Evolutionary conservation across 2,113 vertebrate species (phyloP), one percentile per base, ranked within the genome.

Genomic region (Erpornis zantholeuca): DNA sequence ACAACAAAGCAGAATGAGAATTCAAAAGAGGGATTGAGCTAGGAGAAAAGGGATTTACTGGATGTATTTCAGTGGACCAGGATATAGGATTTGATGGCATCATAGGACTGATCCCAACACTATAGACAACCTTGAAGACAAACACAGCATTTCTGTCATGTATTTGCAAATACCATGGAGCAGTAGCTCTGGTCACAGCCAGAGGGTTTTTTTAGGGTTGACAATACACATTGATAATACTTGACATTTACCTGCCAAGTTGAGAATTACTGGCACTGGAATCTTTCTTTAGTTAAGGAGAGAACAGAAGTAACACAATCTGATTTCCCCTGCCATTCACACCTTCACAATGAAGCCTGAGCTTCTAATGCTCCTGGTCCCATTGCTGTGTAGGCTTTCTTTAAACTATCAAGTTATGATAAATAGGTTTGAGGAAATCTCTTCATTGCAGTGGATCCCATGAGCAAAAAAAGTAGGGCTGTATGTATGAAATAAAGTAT

Each of bases 381-480:
- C 4, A 5, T 38, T 86, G 47, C 68, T 70, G n/a, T 68, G 59
- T 24, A 71, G 81, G 80, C 20, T 86, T 84, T 87, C 73, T 78
- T 85, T 83, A 71, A 77, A 66, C 54, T 94, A 82, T 70, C 54
- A 66, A 50, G 70, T 88, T 76, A 40, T 88, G 81, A 87, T 66
- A 92, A 84, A 96, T 56, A 79, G 50, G 33, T 75, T 94, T 90
- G 72, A 94, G 69, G 63, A 94, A 90, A 90, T 77, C 35, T 93
- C 77, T 88, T 93, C 54, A 50, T 88, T 90, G 80, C 84, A 27
- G 33, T 72, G 35, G 36, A 88, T 92, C 60, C 61, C 88, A 84
- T 50, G 65, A 82, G 72, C 29, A 65, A 75, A 68, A 90, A 61
- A 53, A 31, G 5, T 70, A 87, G 61, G 36, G 19, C 33, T 61